These are phyloP conservation scores for Cephalotes varians DNA, from an alignment of 2,888 invertebrate genomes.

Conservation along the genomic window DNA sequence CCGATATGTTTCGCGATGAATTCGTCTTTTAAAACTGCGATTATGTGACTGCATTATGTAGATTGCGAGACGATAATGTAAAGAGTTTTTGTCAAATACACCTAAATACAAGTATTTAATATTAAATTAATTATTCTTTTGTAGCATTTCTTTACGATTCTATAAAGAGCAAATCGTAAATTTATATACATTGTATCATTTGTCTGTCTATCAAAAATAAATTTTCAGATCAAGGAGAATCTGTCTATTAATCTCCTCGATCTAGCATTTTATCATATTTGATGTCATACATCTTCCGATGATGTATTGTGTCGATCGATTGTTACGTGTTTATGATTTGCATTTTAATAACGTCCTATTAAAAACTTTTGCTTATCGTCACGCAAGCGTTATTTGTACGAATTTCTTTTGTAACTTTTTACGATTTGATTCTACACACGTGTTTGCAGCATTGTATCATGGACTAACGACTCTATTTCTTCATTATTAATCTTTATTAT, in stretches of 20 bases:
- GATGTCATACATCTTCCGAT: neutral
- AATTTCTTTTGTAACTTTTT: slow-evolving; percentile 14
- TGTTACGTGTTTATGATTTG: slow-evolving; percentile 2
- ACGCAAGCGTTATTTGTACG: neutral
- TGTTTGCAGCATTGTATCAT: neutral
- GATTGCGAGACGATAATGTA: neutral
- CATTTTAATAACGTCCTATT: slow-evolving; percentile 25
- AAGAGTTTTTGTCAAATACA: neutral
- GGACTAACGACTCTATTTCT: neutral
- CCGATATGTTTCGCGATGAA: neutral
- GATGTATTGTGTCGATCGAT: slow-evolving; percentile 2
- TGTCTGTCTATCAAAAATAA: neutral
- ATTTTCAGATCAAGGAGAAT: slow-evolving; percentile 14
- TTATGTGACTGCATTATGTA: neutral
- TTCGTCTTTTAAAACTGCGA: neutral
- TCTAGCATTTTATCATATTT: neutral
- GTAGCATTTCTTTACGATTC: neutral
- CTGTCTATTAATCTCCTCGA: neutral
- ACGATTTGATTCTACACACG: neutral
- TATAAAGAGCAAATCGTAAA: neutral
- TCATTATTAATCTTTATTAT: neutral
- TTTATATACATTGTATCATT: neutral
- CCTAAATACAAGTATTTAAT: neutral
- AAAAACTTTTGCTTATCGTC: neutral
- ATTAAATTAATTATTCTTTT: neutral